Conservation (phyloP, 2,888 invertebrate species). For the Drosophila maculinotata region DNA sequence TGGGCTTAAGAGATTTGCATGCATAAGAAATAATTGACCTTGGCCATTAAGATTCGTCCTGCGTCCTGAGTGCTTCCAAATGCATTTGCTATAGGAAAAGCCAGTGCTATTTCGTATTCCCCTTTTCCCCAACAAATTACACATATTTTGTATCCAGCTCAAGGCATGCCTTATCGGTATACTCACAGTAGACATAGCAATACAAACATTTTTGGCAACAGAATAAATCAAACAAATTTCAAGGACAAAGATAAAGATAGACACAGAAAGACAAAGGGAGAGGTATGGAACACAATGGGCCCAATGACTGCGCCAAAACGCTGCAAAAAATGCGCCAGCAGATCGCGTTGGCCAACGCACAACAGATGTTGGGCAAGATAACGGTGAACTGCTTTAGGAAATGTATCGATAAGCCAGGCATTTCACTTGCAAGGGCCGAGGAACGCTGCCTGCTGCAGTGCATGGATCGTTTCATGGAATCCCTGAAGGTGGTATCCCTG, state of each 20-base stretch:
- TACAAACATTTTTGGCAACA: constrained; percentile 6
- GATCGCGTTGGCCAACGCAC: constrained; percentile 42
- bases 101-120: not conserved
- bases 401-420: constrained; percentile 37
- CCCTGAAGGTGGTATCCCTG: constrained; percentile 38
- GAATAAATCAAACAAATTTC: not conserved
- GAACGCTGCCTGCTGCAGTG: constrained; percentile 37
- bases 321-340: constrained; percentile 36
- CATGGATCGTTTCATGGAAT: constrained; percentile 51
- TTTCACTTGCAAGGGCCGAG: constrained; percentile 19
- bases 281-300: constrained; percentile 14
- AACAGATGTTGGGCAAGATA: constrained; percentile 34
- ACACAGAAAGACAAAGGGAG: no score
- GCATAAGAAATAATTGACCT: constrained; percentile 56
- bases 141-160: not conserved
- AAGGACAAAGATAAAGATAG: not conserved
- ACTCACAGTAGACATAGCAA: constrained; percentile 8
- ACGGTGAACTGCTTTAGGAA: constrained; percentile 40
- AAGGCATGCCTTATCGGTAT: constrained; percentile 7
- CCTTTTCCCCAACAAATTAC: not conserved
- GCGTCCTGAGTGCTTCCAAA: constrained; percentile 2
- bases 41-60: constrained; percentile 3
- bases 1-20: constrained; percentile 60
- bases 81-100: not conserved
- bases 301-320: constrained; percentile 15